Conservation (phyloP, 1,140 invertebrate species). For the Conus ventricosus region DNA sequence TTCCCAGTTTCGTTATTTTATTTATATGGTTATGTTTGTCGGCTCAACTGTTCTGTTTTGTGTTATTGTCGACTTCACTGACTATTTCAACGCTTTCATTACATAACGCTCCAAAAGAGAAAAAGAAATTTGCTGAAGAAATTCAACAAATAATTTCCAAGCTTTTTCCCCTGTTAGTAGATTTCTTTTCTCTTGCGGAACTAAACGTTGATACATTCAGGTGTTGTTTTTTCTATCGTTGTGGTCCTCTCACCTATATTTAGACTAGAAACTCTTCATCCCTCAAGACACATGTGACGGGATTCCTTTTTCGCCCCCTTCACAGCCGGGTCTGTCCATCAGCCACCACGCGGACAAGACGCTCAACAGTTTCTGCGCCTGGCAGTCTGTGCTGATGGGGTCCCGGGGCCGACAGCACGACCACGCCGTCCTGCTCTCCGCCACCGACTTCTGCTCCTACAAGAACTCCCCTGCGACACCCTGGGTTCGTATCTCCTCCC, state of each 20-base stretch:
- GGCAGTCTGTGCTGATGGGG: slow-evolving; percentile 86
- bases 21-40: too few species aligned
- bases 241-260: neutral
- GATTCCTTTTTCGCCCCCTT: neutral
- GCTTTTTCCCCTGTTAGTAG: too few species aligned
- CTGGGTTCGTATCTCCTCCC: slow-evolving; percentile 78
- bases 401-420: slow-evolving; percentile 89
- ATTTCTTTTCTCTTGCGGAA: too few species aligned
- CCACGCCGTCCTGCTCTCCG: slow-evolving; percentile 91
- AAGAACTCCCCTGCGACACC: slow-evolving; percentile 85
- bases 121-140: too few species aligned
- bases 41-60: too few species aligned
- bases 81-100: too few species aligned
- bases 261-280: neutral
- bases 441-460: slow-evolving; percentile 88
- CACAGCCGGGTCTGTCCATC: slow-evolving; percentile 65
- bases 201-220: too few species aligned
- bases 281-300: neutral
- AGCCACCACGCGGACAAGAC: slow-evolving; percentile 83
- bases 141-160: too few species aligned
- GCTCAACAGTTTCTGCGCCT: slow-evolving; percentile 89
- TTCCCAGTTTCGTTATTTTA: too few species aligned
- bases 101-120: too few species aligned
- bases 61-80: too few species aligned
- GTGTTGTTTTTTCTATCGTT: too few species aligned